Conservation (phyloP, 2,797 vertebrate species). For the Gymnoscopelus braueri region DNA sequence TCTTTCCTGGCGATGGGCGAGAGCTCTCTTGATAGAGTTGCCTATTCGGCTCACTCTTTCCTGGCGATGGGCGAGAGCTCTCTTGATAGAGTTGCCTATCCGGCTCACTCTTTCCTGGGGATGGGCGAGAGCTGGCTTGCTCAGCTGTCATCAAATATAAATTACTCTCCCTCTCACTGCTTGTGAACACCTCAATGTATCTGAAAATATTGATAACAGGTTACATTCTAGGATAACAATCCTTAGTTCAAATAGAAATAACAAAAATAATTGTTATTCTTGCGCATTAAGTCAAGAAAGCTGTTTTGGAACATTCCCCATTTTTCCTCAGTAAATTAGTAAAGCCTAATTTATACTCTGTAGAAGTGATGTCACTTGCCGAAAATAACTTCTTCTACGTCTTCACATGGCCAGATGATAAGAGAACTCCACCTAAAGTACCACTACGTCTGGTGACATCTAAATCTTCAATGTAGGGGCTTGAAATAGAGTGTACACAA, state of each 20-base stretch:
- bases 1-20: not conserved
- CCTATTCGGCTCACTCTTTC: not conserved
- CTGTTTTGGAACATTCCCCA: too few relatives aligned
- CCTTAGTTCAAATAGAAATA: too few relatives aligned
- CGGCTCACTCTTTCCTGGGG: not conserved
- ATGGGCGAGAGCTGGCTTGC: not conserved
- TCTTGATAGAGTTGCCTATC: not conserved
- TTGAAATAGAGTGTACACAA: too few relatives aligned
- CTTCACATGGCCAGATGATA: too few relatives aligned
- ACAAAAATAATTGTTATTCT: too few relatives aligned
- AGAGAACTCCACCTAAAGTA: too few relatives aligned
- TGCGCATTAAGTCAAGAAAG: too few relatives aligned
- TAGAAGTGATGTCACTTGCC: not conserved
- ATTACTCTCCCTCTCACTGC: conserved; percentile 79
- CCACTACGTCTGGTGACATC: too few relatives aligned
- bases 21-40: not conserved
- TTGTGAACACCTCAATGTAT: conserved; percentile 93
- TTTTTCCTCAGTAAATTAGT: too few relatives aligned
- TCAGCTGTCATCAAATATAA: not conserved
- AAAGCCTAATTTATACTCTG: too few relatives aligned
- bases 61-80: not conserved
- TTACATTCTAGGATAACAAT: not conserved
- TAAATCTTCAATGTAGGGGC: too few relatives aligned
- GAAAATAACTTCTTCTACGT: too few relatives aligned
- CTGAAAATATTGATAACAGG: conserved; percentile 63